phyloP scores from a whole-genome alignment of 2,797 vertebrate species.

The Botia almorhae region DNA sequence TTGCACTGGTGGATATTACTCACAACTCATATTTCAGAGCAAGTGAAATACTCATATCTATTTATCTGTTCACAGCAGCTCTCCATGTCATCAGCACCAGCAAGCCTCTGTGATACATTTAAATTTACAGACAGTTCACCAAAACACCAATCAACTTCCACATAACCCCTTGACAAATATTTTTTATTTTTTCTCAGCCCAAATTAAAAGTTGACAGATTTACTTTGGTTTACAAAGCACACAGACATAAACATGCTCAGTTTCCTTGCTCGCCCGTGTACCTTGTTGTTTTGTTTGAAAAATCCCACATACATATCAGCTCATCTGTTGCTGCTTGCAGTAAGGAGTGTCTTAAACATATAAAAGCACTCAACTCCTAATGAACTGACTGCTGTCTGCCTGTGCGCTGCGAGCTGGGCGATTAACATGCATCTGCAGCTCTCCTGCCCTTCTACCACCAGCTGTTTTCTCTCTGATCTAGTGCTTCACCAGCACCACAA shows the following conservation, averaged over 20 bases:
- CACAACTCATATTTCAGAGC: slow-evolving; percentile 58
- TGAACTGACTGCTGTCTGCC: slow-evolving; percentile 76
- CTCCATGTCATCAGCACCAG: slow-evolving; percentile 17
- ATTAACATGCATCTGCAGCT: slow-evolving; percentile 83
- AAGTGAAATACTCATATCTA: slow-evolving; percentile 46
- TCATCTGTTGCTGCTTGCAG: slow-evolving; percentile 71
- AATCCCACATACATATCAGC: slow-evolving; percentile 73
- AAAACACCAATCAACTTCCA: not conserved
- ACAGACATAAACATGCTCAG: not conserved
- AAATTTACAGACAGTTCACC: not conserved
- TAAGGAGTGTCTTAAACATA: slow-evolving; percentile 72
- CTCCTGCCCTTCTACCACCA: slow-evolving; percentile 81
- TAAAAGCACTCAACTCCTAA: slow-evolving; percentile 78
- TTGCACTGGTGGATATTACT: slow-evolving; percentile 59
- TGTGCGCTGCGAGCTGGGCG: slow-evolving; percentile 52
- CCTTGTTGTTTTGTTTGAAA: slow-evolving; percentile 70
- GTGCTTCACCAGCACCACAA: slow-evolving; percentile 78
- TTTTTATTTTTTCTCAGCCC: not conserved
- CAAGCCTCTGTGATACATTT: slow-evolving; percentile 9
- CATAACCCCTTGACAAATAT: not conserved
- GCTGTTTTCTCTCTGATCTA: slow-evolving; percentile 86
- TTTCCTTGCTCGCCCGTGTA: too few species aligned
- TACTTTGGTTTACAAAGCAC: not conserved
- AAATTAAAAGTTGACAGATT: not conserved
- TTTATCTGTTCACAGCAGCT: slow-evolving; percentile 37